Evolutionary conservation across 2,888 invertebrate genomes (phyloP).

Genomic region (Bombylius major): DNA sequence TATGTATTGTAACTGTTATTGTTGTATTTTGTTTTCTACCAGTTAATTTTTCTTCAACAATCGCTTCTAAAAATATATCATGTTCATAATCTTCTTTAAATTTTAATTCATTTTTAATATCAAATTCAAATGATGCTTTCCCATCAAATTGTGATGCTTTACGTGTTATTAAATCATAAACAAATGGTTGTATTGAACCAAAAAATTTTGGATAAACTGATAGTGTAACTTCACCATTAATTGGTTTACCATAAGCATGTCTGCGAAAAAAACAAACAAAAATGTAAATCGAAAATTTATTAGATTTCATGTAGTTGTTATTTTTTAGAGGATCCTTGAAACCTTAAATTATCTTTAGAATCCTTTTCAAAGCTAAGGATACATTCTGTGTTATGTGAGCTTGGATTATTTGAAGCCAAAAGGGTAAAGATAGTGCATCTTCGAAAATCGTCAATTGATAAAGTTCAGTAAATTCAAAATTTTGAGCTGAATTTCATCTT

Average conservation of each 20-base stretch:
- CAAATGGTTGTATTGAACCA: conserved; percentile 33
- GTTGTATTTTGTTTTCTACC: conserved; percentile 69
- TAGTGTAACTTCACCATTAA: conserved; percentile 76
- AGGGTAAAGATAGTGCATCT: no score
- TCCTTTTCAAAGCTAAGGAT: no score
- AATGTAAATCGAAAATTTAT: neutral
- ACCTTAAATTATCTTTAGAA: no score
- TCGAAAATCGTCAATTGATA: no score
- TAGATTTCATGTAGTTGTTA: neutral
- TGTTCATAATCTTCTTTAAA: conserved; percentile 67
- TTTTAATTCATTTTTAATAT: conserved; percentile 64
- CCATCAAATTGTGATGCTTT: conserved; percentile 59
- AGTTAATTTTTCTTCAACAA: conserved; percentile 82
- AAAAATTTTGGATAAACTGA: conserved; percentile 70
- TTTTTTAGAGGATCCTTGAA: no score
- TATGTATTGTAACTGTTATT: conserved; percentile 63
- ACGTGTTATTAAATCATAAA: conserved; percentile 42
- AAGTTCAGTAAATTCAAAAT: no score
- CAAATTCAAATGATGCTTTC: conserved; percentile 57
- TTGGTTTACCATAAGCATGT: conserved; percentile 56
- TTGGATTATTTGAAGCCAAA: no score
- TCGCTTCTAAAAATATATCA: conserved; percentile 74
- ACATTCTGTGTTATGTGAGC: no score
- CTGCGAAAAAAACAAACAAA: conserved; percentile 13
- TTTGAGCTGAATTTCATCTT: no score